phyloP scores from a whole-genome alignment of 1,140 invertebrate species.

The Physella acuta region DNA sequence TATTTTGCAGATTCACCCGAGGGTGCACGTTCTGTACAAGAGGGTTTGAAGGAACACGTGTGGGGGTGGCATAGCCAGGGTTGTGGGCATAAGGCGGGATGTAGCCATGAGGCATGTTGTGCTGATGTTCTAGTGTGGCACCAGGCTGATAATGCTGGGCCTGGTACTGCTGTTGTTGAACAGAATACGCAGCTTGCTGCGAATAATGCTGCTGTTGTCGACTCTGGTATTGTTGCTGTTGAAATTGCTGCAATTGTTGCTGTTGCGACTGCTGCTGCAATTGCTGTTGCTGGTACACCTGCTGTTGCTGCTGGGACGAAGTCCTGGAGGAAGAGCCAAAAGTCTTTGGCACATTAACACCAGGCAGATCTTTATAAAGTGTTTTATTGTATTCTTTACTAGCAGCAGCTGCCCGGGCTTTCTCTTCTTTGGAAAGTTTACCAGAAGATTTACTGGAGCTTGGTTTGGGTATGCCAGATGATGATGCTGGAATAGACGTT shows the following conservation, averaged over 20 bases:
- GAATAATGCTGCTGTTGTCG: constrained; percentile 26
- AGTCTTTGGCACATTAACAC: constrained; percentile 20
- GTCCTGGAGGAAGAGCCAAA: constrained; percentile 23
- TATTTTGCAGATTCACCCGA: constrained; percentile 27
- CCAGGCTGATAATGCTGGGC: constrained; percentile 11
- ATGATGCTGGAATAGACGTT: constrained; percentile 39
- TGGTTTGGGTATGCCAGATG: constrained; percentile 37
- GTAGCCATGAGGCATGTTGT: constrained; percentile 19
- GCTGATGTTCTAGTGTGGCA: constrained; percentile 17
- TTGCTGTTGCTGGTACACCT: constrained; percentile 31
- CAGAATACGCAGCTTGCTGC: constrained; percentile 15
- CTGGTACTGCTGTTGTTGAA: constrained; percentile 28
- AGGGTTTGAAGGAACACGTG: constrained; percentile 30
- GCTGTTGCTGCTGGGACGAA: constrained; percentile 27
- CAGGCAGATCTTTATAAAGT: constrained; percentile 27
- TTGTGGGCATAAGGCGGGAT: constrained; percentile 28
- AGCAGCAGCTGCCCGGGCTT: constrained; percentile 31
- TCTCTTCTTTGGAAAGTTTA: constrained; percentile 39
- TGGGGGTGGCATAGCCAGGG: constrained; percentile 29
- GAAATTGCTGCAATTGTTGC: constrained; percentile 23
- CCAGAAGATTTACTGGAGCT: constrained; percentile 37
- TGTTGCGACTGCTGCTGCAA: constrained; percentile 32
- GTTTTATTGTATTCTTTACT: constrained; percentile 29
- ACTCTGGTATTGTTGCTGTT: constrained; percentile 21
- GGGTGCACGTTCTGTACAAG: constrained; percentile 30